Evolutionary conservation across 2,888 invertebrate species (phyloP).

Genomic region (Yponomeuta malinellus): DNA sequence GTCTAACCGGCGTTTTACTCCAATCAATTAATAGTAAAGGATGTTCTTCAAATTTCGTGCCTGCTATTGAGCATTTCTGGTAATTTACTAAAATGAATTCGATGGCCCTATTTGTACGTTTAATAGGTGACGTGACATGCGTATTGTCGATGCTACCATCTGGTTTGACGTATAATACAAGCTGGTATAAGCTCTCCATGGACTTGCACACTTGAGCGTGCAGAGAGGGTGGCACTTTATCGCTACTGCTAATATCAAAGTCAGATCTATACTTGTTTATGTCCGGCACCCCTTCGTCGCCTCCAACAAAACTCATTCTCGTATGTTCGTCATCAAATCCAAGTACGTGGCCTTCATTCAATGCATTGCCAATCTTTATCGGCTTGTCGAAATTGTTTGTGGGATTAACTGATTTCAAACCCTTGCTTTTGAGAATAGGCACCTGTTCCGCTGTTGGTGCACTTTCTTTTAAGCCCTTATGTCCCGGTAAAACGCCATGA

Average conservation of each 20-base stretch:
- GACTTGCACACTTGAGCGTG: not conserved
- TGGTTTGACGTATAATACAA: constrained; percentile 58
- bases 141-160: constrained; percentile 56
- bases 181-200: constrained; percentile 38
- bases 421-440: not conserved
- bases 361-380: constrained; percentile 60
- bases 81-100: constrained; percentile 58
- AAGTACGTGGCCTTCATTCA: constrained; percentile 52
- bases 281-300: constrained; percentile 53
- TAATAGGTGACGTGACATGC: constrained; percentile 50
- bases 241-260: constrained; percentile 32
- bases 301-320: constrained; percentile 52
- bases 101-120: constrained; percentile 46
- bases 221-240: constrained; percentile 41
- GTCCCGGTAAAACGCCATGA: constrained; percentile 45
- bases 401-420: not conserved
- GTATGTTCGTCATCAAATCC: constrained; percentile 43
- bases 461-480: constrained; percentile 25
- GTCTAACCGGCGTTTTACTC: constrained; percentile 79
- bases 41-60: constrained; percentile 39
- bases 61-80: constrained; percentile 53
- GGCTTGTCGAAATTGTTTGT: constrained; percentile 41
- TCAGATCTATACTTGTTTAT: constrained; percentile 54
- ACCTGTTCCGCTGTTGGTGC: not conserved
- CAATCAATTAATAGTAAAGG: constrained; percentile 74